Base-by-base conservation (phyloP, 1,140 invertebrate genomes). In the Catajapyx aquilonaris region DNA sequence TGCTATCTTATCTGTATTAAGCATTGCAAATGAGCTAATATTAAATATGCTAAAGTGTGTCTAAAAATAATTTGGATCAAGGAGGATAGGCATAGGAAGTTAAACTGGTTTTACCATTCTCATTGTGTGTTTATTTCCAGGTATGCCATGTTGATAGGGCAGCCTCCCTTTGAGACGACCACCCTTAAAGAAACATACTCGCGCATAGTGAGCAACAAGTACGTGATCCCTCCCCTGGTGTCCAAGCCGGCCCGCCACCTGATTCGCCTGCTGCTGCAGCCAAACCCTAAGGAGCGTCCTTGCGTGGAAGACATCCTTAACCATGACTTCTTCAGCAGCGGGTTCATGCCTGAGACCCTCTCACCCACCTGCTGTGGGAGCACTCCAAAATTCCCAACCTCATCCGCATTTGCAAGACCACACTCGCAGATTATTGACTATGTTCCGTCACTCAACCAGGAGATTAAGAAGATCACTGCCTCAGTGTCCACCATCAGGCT, bases 111-210 rank as follows among this genome's bases (percentile, higher is more conserved):
- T n/a, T n/a, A n/a, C n/a, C n/a, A n/a, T 39, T 39, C 28, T 33
- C 17, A 41, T 3, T 5, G 34, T 42, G 21, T 35, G 41, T n/a
- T 41, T 37, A 46, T 40, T 35, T 37, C 25, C 47, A 71, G 67
- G 50, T 96, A 88, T 53, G 94, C 90, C 2, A 57, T 96, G 39
- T 60, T 97, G 2, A 77, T 93, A 31, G 91, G 91, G 5, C 85
- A 83, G 53, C 90, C 91, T 3, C 91, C 91, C 4, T 97, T 97
- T 61, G 91, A 97, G 56, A 95, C 91, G 0, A 72, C 71, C 9
- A 80, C 74, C 28, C 59, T 85, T 17, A 74, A 71, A 49, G 88
- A 94, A 52, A 95, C 90, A 0, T 97, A 96, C 55, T 68, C 71
- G 20, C 73, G 76, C 44, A 97, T 97, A 42, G 88, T 85, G 47